Conservation (phyloP, 2,113 vertebrate species). For the Eolophus roseicapilla region DNA sequence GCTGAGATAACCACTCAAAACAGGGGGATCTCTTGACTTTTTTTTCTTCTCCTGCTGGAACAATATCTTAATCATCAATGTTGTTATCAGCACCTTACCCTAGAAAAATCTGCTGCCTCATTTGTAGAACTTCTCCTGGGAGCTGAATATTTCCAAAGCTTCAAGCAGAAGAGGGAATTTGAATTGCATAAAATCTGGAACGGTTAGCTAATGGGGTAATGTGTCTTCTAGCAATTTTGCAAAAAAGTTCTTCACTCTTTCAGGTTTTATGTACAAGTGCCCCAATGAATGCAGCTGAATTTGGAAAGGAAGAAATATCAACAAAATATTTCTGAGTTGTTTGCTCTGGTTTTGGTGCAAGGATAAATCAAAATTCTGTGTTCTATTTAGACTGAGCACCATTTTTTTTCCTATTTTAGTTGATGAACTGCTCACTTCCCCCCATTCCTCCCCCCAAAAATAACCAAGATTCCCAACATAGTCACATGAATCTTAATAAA, state of each 20-base stretch:
- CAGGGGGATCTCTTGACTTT: neutral
- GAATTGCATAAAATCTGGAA: neutral
- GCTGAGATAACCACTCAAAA: neutral
- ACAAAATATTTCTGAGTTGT: neutral
- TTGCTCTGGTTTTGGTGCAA: neutral
- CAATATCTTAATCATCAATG: neutral
- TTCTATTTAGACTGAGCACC: neutral
- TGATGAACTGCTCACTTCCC: neutral
- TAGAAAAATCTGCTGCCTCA: neutral
- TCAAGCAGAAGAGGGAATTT: neutral
- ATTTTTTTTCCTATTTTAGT: neutral
- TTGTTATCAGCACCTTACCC: neutral
- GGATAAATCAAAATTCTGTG: neutral
- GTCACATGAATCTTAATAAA: neutral
- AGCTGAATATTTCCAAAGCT: neutral
- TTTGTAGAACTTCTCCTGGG: neutral
- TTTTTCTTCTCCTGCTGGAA: neutral
- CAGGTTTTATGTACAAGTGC: neutral
- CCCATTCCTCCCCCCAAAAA: neutral
- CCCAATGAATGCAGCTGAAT: neutral
- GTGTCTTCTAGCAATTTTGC: neutral
- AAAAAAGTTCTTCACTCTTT: neutral
- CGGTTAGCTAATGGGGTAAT: neutral
- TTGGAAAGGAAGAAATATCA: neutral
- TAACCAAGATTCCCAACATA: neutral